phyloP scores from a whole-genome alignment of 2,113 vertebrate species.

The Dipodomys ordii region DNA sequence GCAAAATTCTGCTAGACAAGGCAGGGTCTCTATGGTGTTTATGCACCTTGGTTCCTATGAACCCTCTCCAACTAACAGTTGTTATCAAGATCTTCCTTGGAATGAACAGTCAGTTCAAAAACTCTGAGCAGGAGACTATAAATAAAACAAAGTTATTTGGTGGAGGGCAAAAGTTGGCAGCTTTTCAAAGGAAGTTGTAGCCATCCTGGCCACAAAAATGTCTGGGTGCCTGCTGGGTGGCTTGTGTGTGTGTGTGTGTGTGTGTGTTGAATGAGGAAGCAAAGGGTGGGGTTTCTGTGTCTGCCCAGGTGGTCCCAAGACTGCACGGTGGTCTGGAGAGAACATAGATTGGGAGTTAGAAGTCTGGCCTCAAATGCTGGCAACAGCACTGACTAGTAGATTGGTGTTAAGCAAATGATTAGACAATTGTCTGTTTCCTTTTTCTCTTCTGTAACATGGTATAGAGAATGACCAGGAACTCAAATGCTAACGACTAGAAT shows the following conservation, averaged over 20 bases:
- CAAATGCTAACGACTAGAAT: neutral
- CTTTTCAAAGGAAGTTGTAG: slow-evolving; percentile 81
- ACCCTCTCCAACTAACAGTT: slow-evolving; percentile 79
- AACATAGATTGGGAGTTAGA: neutral
- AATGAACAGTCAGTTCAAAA: slow-evolving; percentile 81
- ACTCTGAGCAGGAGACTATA: slow-evolving; percentile 79
- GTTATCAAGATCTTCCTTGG: slow-evolving; percentile 82
- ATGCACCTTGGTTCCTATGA: slow-evolving; percentile 78
- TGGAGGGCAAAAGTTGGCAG: slow-evolving; percentile 76
- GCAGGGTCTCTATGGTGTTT: slow-evolving; percentile 54
- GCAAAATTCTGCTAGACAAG: slow-evolving; percentile 69
- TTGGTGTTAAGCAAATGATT: slow-evolving; percentile 42
- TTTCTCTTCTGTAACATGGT: slow-evolving; percentile 47
- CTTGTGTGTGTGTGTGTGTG: neutral
- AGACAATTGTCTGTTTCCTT: neutral
- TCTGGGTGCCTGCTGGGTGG: slow-evolving; percentile 74
- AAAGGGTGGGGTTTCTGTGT: slow-evolving; percentile 13
- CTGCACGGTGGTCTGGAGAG: slow-evolving; percentile 68
- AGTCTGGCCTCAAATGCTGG: slow-evolving; percentile 26
- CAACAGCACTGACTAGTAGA: slow-evolving; percentile 15
- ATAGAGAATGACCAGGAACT: neutral
- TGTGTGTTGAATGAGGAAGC: neutral
- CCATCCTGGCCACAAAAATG: slow-evolving; percentile 81
- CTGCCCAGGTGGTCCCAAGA: slow-evolving; percentile 69
- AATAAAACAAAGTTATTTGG: slow-evolving; percentile 81